These are phyloP conservation scores for Atta cephalotes DNA, from an alignment of 1,140 invertebrate species.

Conservation along the genomic window DNA sequence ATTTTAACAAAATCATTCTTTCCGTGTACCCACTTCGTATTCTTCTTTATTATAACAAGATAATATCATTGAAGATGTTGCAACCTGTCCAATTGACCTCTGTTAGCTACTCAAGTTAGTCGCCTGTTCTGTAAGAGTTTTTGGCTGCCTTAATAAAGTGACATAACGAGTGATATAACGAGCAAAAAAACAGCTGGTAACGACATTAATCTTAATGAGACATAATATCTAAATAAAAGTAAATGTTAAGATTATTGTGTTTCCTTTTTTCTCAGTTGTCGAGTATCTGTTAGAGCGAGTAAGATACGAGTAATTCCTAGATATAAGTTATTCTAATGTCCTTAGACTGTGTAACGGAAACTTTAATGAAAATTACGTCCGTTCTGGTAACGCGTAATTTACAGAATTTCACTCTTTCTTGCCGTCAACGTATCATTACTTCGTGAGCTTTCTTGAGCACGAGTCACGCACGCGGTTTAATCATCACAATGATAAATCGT, in stretches of 20 bases:
- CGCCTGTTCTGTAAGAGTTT: not conserved
- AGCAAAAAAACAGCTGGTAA: not conserved
- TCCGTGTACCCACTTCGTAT: not conserved
- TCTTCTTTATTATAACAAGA: not conserved
- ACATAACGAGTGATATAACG: not conserved
- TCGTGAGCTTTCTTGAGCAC: slow-evolving; percentile 17
- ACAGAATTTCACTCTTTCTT: slow-evolving; percentile 59
- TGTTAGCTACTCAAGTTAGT: not conserved
- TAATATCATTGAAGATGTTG: slow-evolving; percentile 18
- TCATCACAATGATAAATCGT: slow-evolving; percentile 53
- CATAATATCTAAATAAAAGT: not conserved
- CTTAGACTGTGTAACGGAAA: slow-evolving; percentile 3
- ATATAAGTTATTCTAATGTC: slow-evolving; percentile 16
- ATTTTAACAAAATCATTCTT: too few species aligned
- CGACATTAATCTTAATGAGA: not conserved
- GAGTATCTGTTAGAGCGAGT: not conserved
- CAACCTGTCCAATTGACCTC: slow-evolving; percentile 7
- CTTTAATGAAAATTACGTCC: slow-evolving; percentile 33
- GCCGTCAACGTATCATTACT: slow-evolving; percentile 47
- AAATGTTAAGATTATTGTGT: not conserved
- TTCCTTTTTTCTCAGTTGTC: not conserved
- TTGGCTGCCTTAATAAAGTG: not conserved
- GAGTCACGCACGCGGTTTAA: slow-evolving; percentile 45
- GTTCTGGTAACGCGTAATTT: slow-evolving; percentile 34
- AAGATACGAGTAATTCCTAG: not conserved